phyloP scores from a whole-genome alignment of 2,888 invertebrate species.

The Sipha maydis region DNA sequence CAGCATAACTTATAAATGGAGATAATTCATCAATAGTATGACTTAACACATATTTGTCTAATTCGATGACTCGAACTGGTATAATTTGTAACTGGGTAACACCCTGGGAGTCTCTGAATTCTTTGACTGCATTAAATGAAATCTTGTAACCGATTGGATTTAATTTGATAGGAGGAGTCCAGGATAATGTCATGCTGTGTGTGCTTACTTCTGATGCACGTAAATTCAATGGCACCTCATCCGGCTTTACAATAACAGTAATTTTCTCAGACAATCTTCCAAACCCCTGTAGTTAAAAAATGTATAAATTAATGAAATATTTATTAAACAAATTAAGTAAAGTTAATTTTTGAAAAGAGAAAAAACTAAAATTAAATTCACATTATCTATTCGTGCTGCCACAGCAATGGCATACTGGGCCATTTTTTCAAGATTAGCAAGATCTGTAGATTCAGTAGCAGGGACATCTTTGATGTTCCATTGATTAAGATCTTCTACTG shows the following conservation, averaged over 20 bases:
- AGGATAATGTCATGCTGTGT: constrained; percentile 91
- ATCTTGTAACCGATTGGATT: constrained; percentile 87
- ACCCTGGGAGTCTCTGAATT: constrained; percentile 92
- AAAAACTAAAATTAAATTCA: constrained; percentile 62
- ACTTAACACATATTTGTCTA: constrained; percentile 78
- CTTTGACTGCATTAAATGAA: constrained; percentile 91
- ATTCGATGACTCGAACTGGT: constrained; percentile 77
- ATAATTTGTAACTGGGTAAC: constrained; percentile 89
- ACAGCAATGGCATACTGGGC: constrained; percentile 92
- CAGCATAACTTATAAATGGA: constrained; percentile 93
- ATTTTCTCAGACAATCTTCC: constrained; percentile 88
- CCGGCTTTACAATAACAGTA: constrained; percentile 89
- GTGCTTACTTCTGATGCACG: constrained; percentile 91
- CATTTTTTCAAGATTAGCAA: constrained; percentile 88
- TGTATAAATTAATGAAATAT: background rate
- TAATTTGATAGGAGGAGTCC: constrained; percentile 88
- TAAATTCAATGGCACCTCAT: constrained; percentile 90
- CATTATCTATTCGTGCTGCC: constrained; percentile 81
- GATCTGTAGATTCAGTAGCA: constrained; percentile 87
- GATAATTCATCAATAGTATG: constrained; percentile 88
- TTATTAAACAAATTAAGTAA: background rate
- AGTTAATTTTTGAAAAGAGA: background rate
- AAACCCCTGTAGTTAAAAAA: constrained; percentile 70
- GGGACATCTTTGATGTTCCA: constrained; percentile 89
- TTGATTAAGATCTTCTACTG: constrained; percentile 90